Evolutionary conservation across 2,797 vertebrate species (phyloP).

Genomic region (Rachycentron canadum): DNA sequence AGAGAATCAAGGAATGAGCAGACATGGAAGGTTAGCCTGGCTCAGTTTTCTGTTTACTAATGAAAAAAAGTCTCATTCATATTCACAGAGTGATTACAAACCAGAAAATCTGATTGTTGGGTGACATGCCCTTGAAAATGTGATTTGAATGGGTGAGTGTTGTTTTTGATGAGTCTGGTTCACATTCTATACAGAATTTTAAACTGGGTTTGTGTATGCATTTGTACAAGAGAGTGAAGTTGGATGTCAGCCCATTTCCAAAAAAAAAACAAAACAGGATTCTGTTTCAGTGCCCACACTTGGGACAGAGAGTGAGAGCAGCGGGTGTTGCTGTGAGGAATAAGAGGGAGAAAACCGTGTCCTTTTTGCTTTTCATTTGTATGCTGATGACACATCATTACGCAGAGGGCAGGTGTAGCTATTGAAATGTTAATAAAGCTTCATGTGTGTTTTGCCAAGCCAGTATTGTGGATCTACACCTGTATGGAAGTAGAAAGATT

Average conservation of each 20-base stretch:
- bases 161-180: slow-evolving; percentile 17
- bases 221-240: slow-evolving; percentile 58
- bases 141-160: not conserved
- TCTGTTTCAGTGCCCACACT: slow-evolving; percentile 64
- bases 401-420: slow-evolving; percentile 76
- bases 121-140: slow-evolving; percentile 36
- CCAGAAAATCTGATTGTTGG: slow-evolving; percentile 22
- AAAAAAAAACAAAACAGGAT: slow-evolving; percentile 73
- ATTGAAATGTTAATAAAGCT: slow-evolving; percentile 76
- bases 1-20: slow-evolving; percentile 75
- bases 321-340: slow-evolving; percentile 61
- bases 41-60: slow-evolving; percentile 59
- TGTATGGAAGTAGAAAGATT: slow-evolving; percentile 27
- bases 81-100: slow-evolving; percentile 20
- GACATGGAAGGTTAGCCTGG: slow-evolving; percentile 66
- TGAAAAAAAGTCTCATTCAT: slow-evolving; percentile 45
- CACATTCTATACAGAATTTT: slow-evolving; percentile 1
- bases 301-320: slow-evolving; percentile 38
- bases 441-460: slow-evolving; percentile 51
- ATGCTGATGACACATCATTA: slow-evolving; percentile 74
- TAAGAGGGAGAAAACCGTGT: slow-evolving; percentile 39
- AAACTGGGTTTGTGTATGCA: slow-evolving; percentile 34
- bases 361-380: slow-evolving; percentile 64
- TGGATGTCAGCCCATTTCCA: slow-evolving; percentile 72
- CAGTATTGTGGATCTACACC: slow-evolving; percentile 24